Percentiles rank a stretch among this genome's conserved stretches.
phyloP scores from a whole-genome alignment of 2,888 invertebrate genomes.

The Acleris cristana region DNA sequence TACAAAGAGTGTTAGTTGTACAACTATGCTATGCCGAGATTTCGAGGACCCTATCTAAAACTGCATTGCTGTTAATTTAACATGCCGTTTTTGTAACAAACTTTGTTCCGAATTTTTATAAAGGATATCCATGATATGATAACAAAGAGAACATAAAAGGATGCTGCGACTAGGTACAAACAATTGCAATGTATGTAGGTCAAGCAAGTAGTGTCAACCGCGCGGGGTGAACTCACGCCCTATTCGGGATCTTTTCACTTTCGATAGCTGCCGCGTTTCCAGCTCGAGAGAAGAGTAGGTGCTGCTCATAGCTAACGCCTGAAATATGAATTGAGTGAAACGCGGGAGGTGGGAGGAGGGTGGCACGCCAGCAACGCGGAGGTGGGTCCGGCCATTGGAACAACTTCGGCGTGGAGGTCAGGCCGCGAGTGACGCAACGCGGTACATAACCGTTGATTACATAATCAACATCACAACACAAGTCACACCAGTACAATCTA shows the following conservation, averaged over 20 bases:
- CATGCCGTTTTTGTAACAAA: too few relatives aligned
- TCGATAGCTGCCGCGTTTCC: slow-evolving; percentile 42
- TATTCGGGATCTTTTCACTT: slow-evolving; percentile 48
- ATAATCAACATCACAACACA: slow-evolving; percentile 38
- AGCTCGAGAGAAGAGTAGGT: slow-evolving; percentile 38
- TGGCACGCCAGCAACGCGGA: slow-evolving; percentile 31
- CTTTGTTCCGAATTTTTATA: too few relatives aligned
- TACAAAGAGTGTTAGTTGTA: too few relatives aligned
- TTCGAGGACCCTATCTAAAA: too few relatives aligned
- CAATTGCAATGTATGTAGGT: slow-evolving; percentile 42
- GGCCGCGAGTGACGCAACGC: slow-evolving; percentile 45
- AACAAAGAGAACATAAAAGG: slow-evolving; percentile 4
- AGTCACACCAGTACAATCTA: slow-evolving; percentile 25
- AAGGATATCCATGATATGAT: too few relatives aligned
- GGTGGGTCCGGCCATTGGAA: slow-evolving; percentile 41
- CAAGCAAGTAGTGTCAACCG: slow-evolving; percentile 41
- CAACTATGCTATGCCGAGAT: too few relatives aligned
- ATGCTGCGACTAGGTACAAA: slow-evolving; percentile 16
- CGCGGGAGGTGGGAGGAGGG: slow-evolving; percentile 41
- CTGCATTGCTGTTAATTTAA: too few relatives aligned
- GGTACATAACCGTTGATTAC: slow-evolving; percentile 31
- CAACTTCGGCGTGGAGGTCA: slow-evolving; percentile 47
- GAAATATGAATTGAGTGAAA: slow-evolving; percentile 46
- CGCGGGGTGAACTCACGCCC: slow-evolving; percentile 42
- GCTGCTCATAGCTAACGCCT: slow-evolving; percentile 42